Conservation (phyloP, 2,888 invertebrate species). For the Cosmopolites sordidus region DNA sequence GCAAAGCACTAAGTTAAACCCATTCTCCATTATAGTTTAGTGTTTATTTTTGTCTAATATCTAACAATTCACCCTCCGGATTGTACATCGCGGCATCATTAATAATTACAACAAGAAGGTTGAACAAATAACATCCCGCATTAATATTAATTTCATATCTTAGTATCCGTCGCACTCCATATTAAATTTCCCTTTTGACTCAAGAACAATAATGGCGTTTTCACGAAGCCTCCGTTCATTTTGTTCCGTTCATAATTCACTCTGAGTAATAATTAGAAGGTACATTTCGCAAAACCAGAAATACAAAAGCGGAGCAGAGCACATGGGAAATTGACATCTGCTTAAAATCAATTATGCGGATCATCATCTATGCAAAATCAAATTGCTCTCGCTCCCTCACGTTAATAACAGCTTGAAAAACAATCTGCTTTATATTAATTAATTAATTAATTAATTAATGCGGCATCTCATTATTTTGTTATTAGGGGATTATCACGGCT, state of each 20-base stretch:
- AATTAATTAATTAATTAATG: too few relatives aligned
- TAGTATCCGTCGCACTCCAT: not conserved
- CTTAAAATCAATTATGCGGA: slow-evolving; percentile 16
- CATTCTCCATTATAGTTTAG: not conserved
- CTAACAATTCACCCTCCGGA: not conserved
- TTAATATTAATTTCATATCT: slow-evolving; percentile 2
- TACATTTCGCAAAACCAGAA: slow-evolving; percentile 19
- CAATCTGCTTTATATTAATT: too few relatives aligned
- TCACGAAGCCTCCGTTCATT: slow-evolving; percentile 15
- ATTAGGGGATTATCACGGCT: too few relatives aligned
- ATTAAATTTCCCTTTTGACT: slow-evolving; percentile 16
- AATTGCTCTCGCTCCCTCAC: not conserved
- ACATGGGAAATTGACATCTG: slow-evolving; percentile 23
- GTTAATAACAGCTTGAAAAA: too few relatives aligned
- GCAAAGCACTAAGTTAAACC: too few relatives aligned
- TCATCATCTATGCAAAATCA: slow-evolving; percentile 17
- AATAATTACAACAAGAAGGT: slow-evolving; percentile 1
- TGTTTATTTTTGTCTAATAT: not conserved
- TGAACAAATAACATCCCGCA: not conserved
- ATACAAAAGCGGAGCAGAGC: slow-evolving; percentile 13
- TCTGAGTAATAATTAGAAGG: slow-evolving; percentile 17
- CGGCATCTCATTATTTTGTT: too few relatives aligned
- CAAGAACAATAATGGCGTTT: slow-evolving; percentile 8
- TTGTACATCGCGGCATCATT: not conserved
- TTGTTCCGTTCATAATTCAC: slow-evolving; percentile 21